These are phyloP conservation scores for Keiferia lycopersicella DNA, from an alignment of 2,888 invertebrate genomes.

Conservation along the genomic window DNA sequence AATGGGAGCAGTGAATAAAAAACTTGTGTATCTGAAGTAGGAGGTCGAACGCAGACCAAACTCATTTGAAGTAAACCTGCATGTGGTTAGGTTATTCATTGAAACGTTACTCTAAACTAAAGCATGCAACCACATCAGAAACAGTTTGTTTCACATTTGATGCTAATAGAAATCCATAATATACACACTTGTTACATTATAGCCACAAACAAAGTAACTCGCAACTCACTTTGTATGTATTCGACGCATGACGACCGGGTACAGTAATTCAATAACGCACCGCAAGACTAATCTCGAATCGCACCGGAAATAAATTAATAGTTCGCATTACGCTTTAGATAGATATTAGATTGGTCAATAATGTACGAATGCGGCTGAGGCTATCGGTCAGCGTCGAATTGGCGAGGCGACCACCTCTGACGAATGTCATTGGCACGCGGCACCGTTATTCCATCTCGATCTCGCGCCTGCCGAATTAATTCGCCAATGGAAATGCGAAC, in stretches of 20 bases:
- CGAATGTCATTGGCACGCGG: constrained; percentile 78
- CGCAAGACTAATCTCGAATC: constrained; percentile 1
- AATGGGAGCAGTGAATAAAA: constrained; percentile 67
- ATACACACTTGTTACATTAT: too few species aligned
- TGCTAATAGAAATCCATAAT: constrained; percentile 5
- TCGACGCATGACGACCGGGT: background rate
- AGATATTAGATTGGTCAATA: background rate
- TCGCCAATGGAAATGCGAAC: constrained; percentile 71
- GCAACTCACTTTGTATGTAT: background rate
- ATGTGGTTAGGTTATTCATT: constrained; percentile 71
- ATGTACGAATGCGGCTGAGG: too few species aligned
- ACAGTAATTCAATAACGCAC: background rate
- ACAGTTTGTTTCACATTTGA: constrained; percentile 31
- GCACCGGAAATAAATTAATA: constrained; percentile 9
- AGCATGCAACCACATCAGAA: constrained; percentile 51
- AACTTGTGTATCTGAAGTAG: constrained; percentile 72
- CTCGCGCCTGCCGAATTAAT: constrained; percentile 77
- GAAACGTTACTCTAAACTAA: constrained; percentile 59
- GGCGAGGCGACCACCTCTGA: constrained; percentile 58
- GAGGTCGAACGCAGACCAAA: constrained; percentile 54
- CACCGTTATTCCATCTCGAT: constrained; percentile 79
- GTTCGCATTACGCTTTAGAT: background rate
- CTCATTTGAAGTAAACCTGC: constrained; percentile 62
- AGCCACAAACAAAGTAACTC: background rate
- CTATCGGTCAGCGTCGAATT: constrained; percentile 28